A percentile compares a stretch with the other conserved stretches of the same genome.
phyloP scores from a whole-genome alignment of 1,140 invertebrate species.

The Drosophila parabipectinata region DNA sequence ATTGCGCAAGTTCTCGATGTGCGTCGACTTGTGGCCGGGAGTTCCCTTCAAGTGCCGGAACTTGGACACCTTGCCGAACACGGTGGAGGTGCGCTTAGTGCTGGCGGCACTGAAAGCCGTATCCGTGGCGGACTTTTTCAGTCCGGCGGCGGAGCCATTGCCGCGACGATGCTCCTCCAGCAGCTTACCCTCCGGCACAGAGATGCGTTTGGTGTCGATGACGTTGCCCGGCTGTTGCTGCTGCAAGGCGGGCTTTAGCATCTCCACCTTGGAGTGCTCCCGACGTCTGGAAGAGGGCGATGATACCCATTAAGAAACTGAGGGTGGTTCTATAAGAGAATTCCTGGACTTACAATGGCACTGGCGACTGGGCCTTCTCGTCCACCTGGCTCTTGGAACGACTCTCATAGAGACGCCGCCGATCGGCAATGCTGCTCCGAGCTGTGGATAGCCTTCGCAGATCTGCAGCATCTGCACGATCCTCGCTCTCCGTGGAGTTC shows the following conservation, averaged over 20 bases:
- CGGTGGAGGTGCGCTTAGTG: constrained; percentile 92
- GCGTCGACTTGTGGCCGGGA: constrained; percentile 93
- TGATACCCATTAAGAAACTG: neutral
- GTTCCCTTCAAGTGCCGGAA: constrained; percentile 96
- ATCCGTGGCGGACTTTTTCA: constrained; percentile 85
- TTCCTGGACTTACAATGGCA: constrained; percentile 85
- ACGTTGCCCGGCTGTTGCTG: constrained; percentile 28
- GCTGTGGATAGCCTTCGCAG: constrained; percentile 84
- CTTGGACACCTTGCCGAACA: constrained; percentile 95
- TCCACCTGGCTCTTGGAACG: constrained; percentile 87
- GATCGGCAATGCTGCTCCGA: constrained; percentile 90
- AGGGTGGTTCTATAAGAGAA: neutral
- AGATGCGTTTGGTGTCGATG: constrained; percentile 74
- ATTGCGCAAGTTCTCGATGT: constrained; percentile 96
- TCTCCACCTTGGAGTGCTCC: constrained; percentile 73
- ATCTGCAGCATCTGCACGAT: constrained; percentile 82
- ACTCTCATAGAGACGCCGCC: constrained; percentile 90
- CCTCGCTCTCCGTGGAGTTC: constrained; percentile 81
- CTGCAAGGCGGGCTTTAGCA: constrained; percentile 54
- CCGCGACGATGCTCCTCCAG: constrained; percentile 72
- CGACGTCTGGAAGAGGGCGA: constrained; percentile 53
- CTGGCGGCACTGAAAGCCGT: constrained; percentile 85
- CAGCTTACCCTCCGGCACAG: constrained; percentile 76
- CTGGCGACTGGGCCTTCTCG: constrained; percentile 89
- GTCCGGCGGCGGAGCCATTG: constrained; percentile 45